Base-by-base conservation (phyloP, 92 coral and sea anemone genomes). In the Porites rus region DNA sequence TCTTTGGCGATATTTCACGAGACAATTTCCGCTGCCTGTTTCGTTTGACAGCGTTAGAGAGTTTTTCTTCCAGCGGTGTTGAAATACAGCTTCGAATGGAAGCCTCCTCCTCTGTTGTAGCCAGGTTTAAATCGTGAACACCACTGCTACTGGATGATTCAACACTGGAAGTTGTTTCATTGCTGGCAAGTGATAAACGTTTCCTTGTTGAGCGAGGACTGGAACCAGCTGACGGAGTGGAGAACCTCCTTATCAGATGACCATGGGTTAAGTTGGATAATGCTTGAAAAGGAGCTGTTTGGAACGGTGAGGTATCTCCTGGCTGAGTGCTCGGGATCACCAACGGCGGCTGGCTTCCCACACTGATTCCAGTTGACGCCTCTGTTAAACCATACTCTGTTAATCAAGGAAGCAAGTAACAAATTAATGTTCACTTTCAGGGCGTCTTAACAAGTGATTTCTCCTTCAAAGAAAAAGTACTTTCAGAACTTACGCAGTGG, bases 351-450 rank as follows among this genome's bases (percentile, higher is more conserved):
- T 97, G 99, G 75, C 99, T 97, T 21, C 98, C 99, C 1, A 97
- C 98, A 65, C 99, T 95, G 46, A 97, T 97, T 1, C 99, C 99
- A 7, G 99, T 97, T 3, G 99, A 93, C 14, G 99, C 98, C 77
- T 97, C 99, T 6, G 99, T 96, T 73, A 97, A 85, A 51, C 99
- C 98, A 85, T 97, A 97, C 85, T 97, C 99, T 97, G 89, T 17
- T 67, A 69, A 51, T 50, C 51, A 61, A 61, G 13, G 28, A 56
- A 43, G 9, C 25, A 22, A 73, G 31, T 10, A 16, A 68, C 11
- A 7, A 17, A 22, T 68, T 17, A 66, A 38, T 38, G 46, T 6
- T 38, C 46, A 38, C 46, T 38, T 5, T 38, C 46, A 38, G 46
- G 46, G 46, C 6, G 46, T 3, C 46, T 38, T 38, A 38, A 38